Base-by-base conservation (phyloP, 2,113 vertebrate genomes). In the Corapipo altera region DNA sequence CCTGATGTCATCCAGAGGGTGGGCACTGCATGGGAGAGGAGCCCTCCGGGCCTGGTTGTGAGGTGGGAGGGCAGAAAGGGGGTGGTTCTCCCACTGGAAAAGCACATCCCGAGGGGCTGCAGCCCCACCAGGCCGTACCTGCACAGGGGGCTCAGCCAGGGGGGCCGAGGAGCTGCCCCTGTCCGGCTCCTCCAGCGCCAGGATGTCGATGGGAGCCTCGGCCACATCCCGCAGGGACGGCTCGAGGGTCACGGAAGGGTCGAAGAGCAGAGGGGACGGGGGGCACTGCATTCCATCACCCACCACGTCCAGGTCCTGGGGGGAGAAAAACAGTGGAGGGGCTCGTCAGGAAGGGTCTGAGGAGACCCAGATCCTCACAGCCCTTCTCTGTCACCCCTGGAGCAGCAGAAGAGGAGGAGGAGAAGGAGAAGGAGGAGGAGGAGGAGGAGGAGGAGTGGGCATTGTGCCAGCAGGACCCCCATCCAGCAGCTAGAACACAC, bases 281-380 rank as follows among this genome's bases (percentile, higher is more conserved):
- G 99, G 99, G 26, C 98, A 99, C 95, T 99, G 99, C 98, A 99
- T 97, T 0, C 99, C 98, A 6, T 99, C 99, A 0, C 99, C 99
- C 91, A 99, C 99, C 95, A 99, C 99, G 51, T 99, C 99, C 97
- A 99, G 97, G 96, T 99, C 99, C 99, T 99, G 89, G 32, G 49
- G 67, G 91, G 87, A 48, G 61, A 85, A 48, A 39, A 77, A 85
- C 21, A 43, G 6, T 0, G 1, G 8, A 78, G 55, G 4, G 4
- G 32, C 67, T 87, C 27, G 10, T 64, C n/a, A 96, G 70, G 73
- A 55, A 15, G 20, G 43, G 28, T 1, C 20, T 37, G 3, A 22
- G 70, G 18, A 39, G 30, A n/a, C 12, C 27, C 1, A 0, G 16
- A 2, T 3, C 12, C 39, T 49, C 3, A 0, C 9, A 55, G 62